Conservation (phyloP, 2,113 vertebrate genomes). For the Ochotona princeps region DNA sequence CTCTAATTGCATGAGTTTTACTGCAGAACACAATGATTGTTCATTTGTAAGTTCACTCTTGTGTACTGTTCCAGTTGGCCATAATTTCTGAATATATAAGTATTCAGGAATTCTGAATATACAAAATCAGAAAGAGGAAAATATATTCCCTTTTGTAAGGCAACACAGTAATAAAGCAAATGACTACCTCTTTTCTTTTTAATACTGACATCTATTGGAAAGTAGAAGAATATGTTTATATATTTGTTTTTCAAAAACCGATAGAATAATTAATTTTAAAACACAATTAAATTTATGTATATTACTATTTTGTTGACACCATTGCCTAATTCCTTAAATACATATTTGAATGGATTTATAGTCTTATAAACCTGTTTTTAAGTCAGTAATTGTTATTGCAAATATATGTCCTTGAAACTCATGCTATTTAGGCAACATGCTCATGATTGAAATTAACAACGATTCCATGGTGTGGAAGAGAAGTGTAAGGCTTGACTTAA, state of each 20-base stretch:
- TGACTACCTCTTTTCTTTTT: conserved; percentile 84
- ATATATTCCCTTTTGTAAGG: conserved; percentile 44
- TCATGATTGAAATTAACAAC: conserved; percentile 12
- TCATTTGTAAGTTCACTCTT: neutral
- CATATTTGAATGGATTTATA: conserved; percentile 16
- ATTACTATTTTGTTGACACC: neutral
- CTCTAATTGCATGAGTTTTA: neutral
- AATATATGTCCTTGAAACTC: neutral
- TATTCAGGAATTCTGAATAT: neutral
- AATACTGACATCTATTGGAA: conserved; percentile 90
- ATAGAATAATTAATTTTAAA: conserved; percentile 9
- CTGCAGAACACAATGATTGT: accelerated
- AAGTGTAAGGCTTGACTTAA: neutral
- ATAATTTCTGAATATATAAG: neutral
- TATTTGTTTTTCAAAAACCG: conserved; percentile 44
- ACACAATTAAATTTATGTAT: neutral
- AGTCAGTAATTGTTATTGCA: neutral
- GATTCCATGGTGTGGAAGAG: neutral
- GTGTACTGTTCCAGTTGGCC: neutral
- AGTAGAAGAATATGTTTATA: conserved; percentile 73
- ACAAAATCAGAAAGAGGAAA: neutral
- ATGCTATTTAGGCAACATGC: neutral
- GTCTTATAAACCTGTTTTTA: neutral
- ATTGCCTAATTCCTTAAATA: conserved; percentile 1
- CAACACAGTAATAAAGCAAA: conserved; percentile 54